Conservation (phyloP, 2,113 vertebrate genomes). For the Piaya cayana region DNA sequence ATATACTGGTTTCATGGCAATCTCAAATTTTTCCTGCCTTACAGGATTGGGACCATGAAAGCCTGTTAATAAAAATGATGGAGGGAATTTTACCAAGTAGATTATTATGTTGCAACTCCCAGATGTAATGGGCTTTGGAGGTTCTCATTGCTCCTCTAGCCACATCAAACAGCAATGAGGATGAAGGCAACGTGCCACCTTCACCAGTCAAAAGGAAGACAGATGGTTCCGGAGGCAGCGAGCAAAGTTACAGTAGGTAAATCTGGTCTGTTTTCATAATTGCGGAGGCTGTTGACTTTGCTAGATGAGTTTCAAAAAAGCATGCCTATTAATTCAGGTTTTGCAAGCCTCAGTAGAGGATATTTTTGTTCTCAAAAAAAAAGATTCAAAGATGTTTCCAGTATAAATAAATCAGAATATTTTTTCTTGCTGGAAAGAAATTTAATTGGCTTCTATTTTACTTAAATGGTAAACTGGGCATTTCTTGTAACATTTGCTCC, state of each 20-base stretch:
- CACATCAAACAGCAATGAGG: rapidly evolving
- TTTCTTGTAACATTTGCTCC: background rate
- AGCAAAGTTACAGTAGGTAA: background rate
- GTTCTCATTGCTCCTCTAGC: background rate
- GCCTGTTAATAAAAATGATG: background rate
- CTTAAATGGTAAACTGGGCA: background rate
- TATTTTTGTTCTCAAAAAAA: background rate
- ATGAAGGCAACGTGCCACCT: background rate
- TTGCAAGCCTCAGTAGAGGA: background rate
- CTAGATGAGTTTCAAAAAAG: background rate
- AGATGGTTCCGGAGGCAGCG: conserved; percentile 7
- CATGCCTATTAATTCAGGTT: background rate
- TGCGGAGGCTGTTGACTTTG: background rate
- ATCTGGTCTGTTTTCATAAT: background rate
- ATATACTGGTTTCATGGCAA: background rate
- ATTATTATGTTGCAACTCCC: background rate
- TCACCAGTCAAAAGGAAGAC: background rate
- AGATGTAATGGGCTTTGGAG: rapidly evolving
- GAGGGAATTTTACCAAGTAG: background rate
- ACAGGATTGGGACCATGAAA: background rate
- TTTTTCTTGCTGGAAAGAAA: background rate
- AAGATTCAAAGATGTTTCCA: background rate
- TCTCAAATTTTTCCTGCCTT: background rate
- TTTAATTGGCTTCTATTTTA: background rate
- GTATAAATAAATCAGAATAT: background rate